Evolutionary conservation across 2,113 vertebrate genomes (phyloP), one percentile per base, ranked within the genome.

Genomic region (Chloroceryle aenea): DNA sequence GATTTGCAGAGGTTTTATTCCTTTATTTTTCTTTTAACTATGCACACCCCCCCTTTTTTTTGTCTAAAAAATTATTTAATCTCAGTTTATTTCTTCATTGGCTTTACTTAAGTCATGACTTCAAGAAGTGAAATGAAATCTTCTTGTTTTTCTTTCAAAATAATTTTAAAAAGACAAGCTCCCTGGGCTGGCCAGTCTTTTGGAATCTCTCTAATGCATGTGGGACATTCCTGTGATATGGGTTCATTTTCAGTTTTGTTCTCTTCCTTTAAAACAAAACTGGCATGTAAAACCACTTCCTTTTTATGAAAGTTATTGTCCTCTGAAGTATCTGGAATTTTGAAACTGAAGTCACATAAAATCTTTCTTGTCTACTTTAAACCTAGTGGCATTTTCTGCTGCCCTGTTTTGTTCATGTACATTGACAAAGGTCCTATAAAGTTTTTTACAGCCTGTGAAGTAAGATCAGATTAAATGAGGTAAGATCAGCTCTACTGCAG

Each of bases 221-320:
- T 38, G 30, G 48, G 43, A 72, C 22, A 47, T 85, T 94, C 38
- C 45, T 75, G 66, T 82, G 80, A 53, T 71, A 68, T 25, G 15
- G 85, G 59, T n/a, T 92, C 4, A 50, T 77, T 88, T 91, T 45
- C 16, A 80, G 29, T 74, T 66, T 30, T 6, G 92, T 85, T 93
- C 50, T 84, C 32, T 90, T 88, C 30, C 52, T 95, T 95, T 87
- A 72, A 94, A 91, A 58, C 56, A 82, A 69, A 95, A 34, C 22
- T 94, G 40, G 23, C 40, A 85, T 40, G 26, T 75, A 92, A 74
- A 94, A 88, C 29, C 66, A 71, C 32, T 88, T 80, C 74, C 45
- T 64, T 90, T 95, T 90, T 52, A 62, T 92, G 40, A 64, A 95
- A 89, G 58, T 62, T 73, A 26, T 58, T 87, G 32, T 38, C 14